Evolutionary conservation across 2,797 vertebrate species (phyloP).

Genomic region (Pantherophis alleghaniensis): DNA sequence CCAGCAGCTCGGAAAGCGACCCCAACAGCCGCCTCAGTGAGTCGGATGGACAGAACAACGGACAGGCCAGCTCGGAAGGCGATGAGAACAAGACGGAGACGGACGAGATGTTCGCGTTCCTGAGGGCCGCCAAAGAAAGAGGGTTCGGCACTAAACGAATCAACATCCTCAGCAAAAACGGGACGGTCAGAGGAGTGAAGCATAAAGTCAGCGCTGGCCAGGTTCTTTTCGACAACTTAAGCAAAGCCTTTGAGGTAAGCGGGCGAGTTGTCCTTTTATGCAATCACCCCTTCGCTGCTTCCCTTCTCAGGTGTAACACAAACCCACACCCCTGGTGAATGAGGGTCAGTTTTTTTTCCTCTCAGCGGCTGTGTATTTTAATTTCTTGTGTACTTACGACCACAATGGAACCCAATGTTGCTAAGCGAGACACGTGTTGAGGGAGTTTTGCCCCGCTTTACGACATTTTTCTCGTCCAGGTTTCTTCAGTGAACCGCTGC

Average conservation of each 20-base stretch:
- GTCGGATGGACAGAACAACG: conserved; percentile 74
- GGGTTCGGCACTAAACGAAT: conserved; percentile 86
- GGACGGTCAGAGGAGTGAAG: conserved; percentile 94
- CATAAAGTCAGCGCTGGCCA: conserved; percentile 98
- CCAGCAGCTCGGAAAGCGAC: conserved; percentile 87
- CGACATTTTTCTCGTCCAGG: no score
- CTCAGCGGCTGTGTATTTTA: not conserved
- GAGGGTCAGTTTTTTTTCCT: not conserved
- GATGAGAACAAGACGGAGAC: conserved; percentile 83
- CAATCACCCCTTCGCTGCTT: not conserved
- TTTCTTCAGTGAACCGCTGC: no score
- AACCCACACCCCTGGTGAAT: not conserved
- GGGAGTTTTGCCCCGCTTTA: no score
- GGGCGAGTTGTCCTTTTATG: not conserved
- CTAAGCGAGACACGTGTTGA: no score
- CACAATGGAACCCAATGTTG: no score
- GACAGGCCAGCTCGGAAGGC: conserved; percentile 78
- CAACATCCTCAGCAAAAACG: conserved; percentile 98
- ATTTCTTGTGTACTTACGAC: not conserved
- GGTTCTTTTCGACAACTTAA: conserved; percentile 90
- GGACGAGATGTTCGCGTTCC: conserved; percentile 85
- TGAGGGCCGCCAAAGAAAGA: conserved; percentile 83
- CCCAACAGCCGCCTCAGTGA: conserved; percentile 80
- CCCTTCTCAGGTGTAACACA: not conserved
- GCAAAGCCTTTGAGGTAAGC: conserved; percentile 85